Conservation (phyloP, 2,113 vertebrate species). For the Bolborhynchus lineola region DNA sequence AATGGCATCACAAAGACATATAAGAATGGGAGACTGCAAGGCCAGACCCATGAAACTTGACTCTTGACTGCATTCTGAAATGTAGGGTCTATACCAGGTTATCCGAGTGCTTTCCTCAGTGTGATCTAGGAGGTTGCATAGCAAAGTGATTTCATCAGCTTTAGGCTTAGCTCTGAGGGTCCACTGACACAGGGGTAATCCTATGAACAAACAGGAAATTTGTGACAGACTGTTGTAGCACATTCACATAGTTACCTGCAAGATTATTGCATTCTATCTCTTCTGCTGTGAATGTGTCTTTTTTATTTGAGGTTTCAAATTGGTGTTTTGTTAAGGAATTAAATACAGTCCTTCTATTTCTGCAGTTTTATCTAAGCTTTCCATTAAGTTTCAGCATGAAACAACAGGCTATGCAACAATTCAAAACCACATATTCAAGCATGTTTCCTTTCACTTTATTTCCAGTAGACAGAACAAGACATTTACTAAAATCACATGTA, state of each 20-base stretch:
- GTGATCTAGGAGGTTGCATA: background rate
- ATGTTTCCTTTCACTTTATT: background rate
- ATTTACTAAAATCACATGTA: background rate
- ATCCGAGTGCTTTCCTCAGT: background rate
- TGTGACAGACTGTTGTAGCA: background rate
- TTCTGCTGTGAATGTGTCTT: fast-evolving
- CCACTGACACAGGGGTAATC: background rate
- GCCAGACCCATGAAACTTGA: background rate
- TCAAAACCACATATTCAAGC: background rate
- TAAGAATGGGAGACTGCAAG: background rate
- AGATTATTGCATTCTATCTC: background rate
- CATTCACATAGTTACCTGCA: background rate
- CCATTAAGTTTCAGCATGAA: background rate
- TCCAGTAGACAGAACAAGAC: background rate
- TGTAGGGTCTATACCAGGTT: background rate
- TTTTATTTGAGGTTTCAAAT: background rate
- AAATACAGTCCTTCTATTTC: background rate
- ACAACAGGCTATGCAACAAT: background rate
- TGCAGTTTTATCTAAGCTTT: background rate
- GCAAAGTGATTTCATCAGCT: background rate
- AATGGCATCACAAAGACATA: background rate
- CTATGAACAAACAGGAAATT: background rate
- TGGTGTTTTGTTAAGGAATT: background rate
- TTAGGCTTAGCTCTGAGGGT: background rate
- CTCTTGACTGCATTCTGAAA: background rate